Evolutionary conservation across 2,797 vertebrate species (phyloP).

Genomic region (Coregonus sp.): DNA sequence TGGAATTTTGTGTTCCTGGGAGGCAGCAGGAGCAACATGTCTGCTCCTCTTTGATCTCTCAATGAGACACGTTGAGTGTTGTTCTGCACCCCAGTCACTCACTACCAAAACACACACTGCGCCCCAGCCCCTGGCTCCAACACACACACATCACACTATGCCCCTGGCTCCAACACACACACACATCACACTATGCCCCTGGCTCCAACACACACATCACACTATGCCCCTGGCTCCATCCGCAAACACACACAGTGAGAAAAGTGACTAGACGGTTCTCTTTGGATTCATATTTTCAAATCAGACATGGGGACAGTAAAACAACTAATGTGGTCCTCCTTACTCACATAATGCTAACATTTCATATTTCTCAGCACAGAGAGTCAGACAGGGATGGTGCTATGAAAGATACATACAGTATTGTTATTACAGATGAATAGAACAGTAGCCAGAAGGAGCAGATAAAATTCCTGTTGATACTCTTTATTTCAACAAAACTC

Average conservation of each 20-base stretch:
- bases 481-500: neutral
- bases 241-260: neutral
- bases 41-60: slow-evolving; percentile 67
- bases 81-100: slow-evolving; percentile 52
- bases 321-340: neutral
- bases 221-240: no score
- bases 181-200: no score
- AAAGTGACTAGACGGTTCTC: no score
- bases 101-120: no score
- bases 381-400: slow-evolving; percentile 2
- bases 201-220: no score
- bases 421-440: neutral
- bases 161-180: neutral
- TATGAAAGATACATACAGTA: neutral
- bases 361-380: neutral
- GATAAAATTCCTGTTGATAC: slow-evolving; percentile 21
- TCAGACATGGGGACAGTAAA: no score
- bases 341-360: neutral
- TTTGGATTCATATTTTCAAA: no score
- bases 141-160: no score
- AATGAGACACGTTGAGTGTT: slow-evolving; percentile 71
- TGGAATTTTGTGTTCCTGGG: slow-evolving; percentile 18
- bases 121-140: no score
- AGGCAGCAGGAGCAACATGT: slow-evolving; percentile 37
- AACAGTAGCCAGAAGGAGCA: neutral